Base-by-base conservation (phyloP, 2,113 vertebrate genomes). In the Cricetomys ansorgei region DNA sequence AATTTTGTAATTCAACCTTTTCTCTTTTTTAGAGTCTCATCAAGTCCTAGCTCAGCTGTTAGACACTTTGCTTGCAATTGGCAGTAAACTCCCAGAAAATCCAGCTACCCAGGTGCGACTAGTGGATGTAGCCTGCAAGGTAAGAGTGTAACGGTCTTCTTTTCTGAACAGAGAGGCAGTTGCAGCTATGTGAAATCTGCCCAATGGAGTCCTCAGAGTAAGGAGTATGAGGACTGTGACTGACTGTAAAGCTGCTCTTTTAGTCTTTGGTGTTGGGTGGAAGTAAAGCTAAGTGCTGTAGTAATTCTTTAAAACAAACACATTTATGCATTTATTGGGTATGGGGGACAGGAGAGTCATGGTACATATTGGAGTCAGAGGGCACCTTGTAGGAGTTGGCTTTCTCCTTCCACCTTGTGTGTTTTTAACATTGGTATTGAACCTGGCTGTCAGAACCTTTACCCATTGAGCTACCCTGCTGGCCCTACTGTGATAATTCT, bases 31-130 rank as follows among this genome's bases (percentile, higher is more conserved):
- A 99, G 99, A 99, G 97, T 99, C 99, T 73, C 99, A 99, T 95
- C 99, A 99, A 97, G 99, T 99, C 73, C 98, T 99, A 0, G 99
- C 99, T 34, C 99, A 99, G 97, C 98, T 99, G 83, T 95, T 99
- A 97, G 99, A 99, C 95, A 99, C 99, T 0, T 98, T 99, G 72
- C 97, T 99, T 98, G 99, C 99, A 91, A 99, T 99, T 0, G 99
- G 99, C 21, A 98, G 98, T 8, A 99, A 99, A 40, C 99, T 99
- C 6, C 98, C 99, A 13, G 99, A 99, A 34, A 99, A 97, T 94
- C 98, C 97, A 0, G 90, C 98, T 9, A 98, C 99, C 88, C 99
- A 99, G 92, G 98, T 98, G 97, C 98, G 99, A 86, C 98, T 99
- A 89, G 98, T 99, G 0, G 99, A 99, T 43, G 99, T 99, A 79